Base-by-base conservation (phyloP, 2,888 invertebrate species). In the Nomada lathburiana region DNA sequence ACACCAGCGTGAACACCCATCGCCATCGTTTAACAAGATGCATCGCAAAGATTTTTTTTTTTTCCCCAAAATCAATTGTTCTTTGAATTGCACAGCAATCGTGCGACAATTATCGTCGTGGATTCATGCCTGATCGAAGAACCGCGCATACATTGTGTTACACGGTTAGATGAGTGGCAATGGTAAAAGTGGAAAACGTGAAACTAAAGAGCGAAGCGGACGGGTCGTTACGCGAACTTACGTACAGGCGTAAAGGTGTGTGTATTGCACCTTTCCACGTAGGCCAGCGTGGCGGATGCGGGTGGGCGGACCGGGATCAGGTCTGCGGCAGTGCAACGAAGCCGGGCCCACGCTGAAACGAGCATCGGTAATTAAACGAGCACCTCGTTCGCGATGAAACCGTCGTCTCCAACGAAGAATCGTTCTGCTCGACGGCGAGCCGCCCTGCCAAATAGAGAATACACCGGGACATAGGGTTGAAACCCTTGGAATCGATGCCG, bases 241-340 rank as follows among this genome's bases (percentile, higher is more conserved):
- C 50, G 69, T 70, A 50, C 47, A 13, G 60, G 20, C 11, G 53
- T 47, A 76, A 68, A 84, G 62, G 79, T 82, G 72, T 82, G 72
- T 80, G 63, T 63, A 52, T 83, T 81, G 80, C 82, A 85, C 85
- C 87, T 87, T 89, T 88, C 80, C 79, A 86, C 89, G 88, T 85
- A 81, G 88, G 89, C 85, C 81, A 83, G 80, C 67, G 80, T 85
- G 76, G 89, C 92, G 91, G 92, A 91, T 92, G 91, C 90, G 90
- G 89, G 91, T 91, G 92, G 91, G 92, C 91, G 91, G 88, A 92
- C 92, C 91, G 90, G 91, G 89, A 90, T 88, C 86, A 63, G 65
- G 84, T 57, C 71, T 36, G 85, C 64, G 83, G 64, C 77, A 47
- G 75, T 78, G 82, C 87, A 75, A 76, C 72, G 53, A 29, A 76